Conservation (phyloP, 2,888 invertebrate species). For the Neocrepidodera transversa region DNA sequence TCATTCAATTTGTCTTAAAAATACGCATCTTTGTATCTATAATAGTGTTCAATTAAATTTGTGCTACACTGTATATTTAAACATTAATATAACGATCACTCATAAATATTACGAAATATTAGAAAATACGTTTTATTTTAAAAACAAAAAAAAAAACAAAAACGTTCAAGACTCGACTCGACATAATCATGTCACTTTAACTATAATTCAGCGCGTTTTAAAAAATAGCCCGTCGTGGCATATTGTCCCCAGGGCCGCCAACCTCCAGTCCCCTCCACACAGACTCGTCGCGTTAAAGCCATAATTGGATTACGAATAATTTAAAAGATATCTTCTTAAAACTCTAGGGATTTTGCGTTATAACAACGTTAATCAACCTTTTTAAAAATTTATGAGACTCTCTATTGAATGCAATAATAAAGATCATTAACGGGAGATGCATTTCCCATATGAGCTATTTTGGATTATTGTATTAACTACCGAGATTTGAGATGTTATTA, state of each 20-base stretch:
- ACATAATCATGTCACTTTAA: not conserved
- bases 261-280: constrained; percentile 6
- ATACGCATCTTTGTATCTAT: too few species aligned
- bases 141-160: too few species aligned
- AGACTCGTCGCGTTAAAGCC: constrained; percentile 1
- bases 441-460: not conserved
- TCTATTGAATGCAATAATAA: constrained; percentile 19
- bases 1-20: too few species aligned
- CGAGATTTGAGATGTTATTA: too few species aligned
- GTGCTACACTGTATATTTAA: too few species aligned
- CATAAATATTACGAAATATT: too few species aligned
- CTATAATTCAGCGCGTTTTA: constrained; percentile 1
- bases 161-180: not conserved
- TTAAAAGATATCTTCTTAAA: constrained; percentile 50
- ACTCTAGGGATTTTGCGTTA: constrained; percentile 44
- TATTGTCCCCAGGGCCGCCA: constrained; percentile 1
- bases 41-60: too few species aligned
- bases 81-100: too few species aligned
- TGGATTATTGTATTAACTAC: not conserved
- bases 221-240: constrained; percentile 18
- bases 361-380: constrained; percentile 45
- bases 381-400: constrained; percentile 38
- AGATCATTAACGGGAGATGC: constrained; percentile 5
- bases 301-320: constrained; percentile 51
- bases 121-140: too few species aligned